A percentile compares a stretch with the other conserved stretches of the same genome.
Conservation (phyloP, 2,797 vertebrate species). For the Xiphorhynchus erythropygius region DNA sequence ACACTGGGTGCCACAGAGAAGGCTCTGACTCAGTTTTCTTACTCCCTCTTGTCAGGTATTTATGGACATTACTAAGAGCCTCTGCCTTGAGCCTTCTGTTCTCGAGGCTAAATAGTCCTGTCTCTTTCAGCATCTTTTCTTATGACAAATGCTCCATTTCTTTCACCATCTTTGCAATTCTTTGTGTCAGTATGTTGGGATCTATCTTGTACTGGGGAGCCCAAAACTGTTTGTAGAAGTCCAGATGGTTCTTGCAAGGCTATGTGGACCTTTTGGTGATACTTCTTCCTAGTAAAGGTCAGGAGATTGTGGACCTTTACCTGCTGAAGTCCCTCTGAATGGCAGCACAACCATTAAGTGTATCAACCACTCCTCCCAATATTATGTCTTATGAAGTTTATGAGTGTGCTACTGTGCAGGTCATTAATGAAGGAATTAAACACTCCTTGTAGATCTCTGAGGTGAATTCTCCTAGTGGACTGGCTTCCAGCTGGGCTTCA, state of each 20-base stretch:
- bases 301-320: background rate
- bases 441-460: background rate
- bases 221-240: background rate
- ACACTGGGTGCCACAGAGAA: background rate
- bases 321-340: background rate
- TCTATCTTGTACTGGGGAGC: background rate
- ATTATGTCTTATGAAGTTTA: background rate
- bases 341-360: background rate
- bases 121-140: background rate
- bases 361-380: background rate
- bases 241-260: background rate
- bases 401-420: background rate
- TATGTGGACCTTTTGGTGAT: background rate
- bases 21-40: background rate
- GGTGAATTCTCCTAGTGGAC: too few species aligned
- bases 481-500: background rate
- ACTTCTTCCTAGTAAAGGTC: background rate
- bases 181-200: background rate
- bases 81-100: accelerated
- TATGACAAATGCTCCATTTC: background rate
- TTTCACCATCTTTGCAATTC: background rate
- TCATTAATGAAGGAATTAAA: background rate
- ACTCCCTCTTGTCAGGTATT: background rate
- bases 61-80: background rate
- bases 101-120: background rate